Evolutionary conservation across 2,797 vertebrate species (phyloP).

Genomic region (Fistularia tabacaria): DNA sequence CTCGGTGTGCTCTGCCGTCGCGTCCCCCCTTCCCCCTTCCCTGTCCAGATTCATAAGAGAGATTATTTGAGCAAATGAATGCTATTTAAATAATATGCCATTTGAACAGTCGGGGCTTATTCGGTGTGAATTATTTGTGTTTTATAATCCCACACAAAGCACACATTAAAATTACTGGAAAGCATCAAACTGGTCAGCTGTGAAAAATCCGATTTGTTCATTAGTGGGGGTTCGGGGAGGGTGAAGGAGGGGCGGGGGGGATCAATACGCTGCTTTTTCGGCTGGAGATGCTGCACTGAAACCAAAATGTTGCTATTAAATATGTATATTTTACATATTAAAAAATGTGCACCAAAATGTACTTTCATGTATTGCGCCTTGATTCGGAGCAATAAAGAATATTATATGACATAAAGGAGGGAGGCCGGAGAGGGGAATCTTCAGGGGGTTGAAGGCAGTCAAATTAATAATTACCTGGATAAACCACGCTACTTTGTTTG

Average conservation of each 20-base stretch:
- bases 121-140: constrained; percentile 79
- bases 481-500: constrained; percentile 53
- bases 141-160: constrained; percentile 82
- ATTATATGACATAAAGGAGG: background rate
- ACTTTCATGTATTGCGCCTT: no score
- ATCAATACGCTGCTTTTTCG: constrained; percentile 69
- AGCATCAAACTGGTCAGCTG: constrained; percentile 83
- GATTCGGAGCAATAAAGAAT: no score
- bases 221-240: constrained; percentile 53
- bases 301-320: constrained; percentile 28
- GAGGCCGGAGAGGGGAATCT: constrained; percentile 30
- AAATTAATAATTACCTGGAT: constrained; percentile 63
- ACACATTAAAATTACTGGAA: constrained; percentile 83
- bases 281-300: constrained; percentile 56
- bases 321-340: no score
- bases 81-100: constrained; percentile 76
- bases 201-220: constrained; percentile 83
- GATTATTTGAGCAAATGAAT: constrained; percentile 83
- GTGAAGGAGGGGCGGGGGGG: constrained; percentile 34
- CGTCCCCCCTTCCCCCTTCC: constrained; percentile 31
- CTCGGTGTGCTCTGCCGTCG: constrained; percentile 47
- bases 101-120: constrained; percentile 78
- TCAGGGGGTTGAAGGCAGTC: constrained; percentile 57
- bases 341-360: no score
- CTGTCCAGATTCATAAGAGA: constrained; percentile 74